These are phyloP conservation scores for Palloptera scutellata DNA, from an alignment of 2,888 invertebrate species.

Conservation along the genomic window DNA sequence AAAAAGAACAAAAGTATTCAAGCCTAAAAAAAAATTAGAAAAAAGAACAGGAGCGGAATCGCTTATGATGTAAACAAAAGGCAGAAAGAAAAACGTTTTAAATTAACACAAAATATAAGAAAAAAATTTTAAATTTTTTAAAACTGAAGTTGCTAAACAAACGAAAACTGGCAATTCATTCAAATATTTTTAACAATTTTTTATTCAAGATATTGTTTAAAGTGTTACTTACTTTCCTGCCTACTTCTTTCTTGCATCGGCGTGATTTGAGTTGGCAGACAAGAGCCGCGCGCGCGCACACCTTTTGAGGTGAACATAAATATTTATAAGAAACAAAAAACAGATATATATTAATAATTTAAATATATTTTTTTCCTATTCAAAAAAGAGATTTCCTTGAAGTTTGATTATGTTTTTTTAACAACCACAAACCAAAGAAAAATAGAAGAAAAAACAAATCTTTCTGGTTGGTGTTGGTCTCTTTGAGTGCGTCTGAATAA, in stretches of 20 bases:
- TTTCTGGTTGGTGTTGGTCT: no score
- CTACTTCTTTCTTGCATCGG: background rate
- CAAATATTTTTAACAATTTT: background rate
- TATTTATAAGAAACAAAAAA: no score
- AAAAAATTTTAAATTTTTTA: background rate
- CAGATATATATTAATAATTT: no score
- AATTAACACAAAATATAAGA: background rate
- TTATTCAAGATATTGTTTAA: background rate
- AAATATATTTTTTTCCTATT: no score
- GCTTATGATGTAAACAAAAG: slow-evolving; percentile 3
- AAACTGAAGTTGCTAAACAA: background rate
- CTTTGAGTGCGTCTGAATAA: slow-evolving; percentile 5
- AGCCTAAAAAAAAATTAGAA: background rate
- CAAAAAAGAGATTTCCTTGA: no score
- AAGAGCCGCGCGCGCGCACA: slow-evolving; percentile 1
- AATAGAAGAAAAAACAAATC: no score
- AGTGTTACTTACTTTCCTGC: background rate
- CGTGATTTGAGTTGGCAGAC: background rate
- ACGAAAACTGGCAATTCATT: background rate
- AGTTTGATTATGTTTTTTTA: no score
- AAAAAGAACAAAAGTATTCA: background rate
- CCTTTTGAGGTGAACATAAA: no score
- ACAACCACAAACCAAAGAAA: no score
- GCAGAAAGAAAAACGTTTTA: background rate
- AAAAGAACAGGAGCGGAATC: slow-evolving; percentile 1